A percentile compares a stretch with the other conserved stretches of the same genome.
Evolutionary conservation across 2,797 vertebrate species (phyloP).

Genomic region (Chrysolophus pictus): DNA sequence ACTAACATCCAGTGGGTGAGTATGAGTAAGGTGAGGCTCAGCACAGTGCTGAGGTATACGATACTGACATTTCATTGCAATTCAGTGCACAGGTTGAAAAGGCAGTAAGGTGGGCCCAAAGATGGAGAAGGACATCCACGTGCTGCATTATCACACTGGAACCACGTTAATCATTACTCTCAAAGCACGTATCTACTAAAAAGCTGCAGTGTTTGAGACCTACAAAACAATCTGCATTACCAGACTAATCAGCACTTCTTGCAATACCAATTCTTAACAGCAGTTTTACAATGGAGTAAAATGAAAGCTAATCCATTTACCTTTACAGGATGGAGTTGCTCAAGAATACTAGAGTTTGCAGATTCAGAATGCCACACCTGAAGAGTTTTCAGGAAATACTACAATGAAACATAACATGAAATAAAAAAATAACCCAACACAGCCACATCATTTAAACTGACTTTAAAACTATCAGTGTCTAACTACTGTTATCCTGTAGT

Average conservation of each 20-base stretch:
- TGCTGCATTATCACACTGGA: neutral
- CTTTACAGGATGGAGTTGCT: slow-evolving; percentile 84
- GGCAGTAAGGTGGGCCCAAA: no score
- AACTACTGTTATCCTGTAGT: neutral
- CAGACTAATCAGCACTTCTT: neutral
- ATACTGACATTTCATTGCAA: neutral
- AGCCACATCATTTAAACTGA: neutral
- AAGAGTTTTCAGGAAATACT: slow-evolving; percentile 77
- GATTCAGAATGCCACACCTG: slow-evolving; percentile 90
- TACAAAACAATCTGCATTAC: neutral
- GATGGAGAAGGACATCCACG: neutral
- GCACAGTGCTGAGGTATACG: neutral
- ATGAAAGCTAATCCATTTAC: slow-evolving; percentile 71
- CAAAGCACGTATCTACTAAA: neutral
- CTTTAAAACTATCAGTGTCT: neutral
- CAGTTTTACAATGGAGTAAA: neutral
- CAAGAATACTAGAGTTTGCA: slow-evolving; percentile 83
- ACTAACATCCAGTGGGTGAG: neutral
- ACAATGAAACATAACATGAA: slow-evolving; percentile 47
- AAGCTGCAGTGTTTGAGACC: neutral
- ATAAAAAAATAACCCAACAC: neutral
- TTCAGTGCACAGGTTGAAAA: neutral
- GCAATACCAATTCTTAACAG: neutral
- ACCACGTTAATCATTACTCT: neutral
- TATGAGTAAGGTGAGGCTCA: neutral